Evolutionary conservation across 2,888 invertebrate genomes (phyloP).

Genomic region (Tenthredo distinguenda): DNA sequence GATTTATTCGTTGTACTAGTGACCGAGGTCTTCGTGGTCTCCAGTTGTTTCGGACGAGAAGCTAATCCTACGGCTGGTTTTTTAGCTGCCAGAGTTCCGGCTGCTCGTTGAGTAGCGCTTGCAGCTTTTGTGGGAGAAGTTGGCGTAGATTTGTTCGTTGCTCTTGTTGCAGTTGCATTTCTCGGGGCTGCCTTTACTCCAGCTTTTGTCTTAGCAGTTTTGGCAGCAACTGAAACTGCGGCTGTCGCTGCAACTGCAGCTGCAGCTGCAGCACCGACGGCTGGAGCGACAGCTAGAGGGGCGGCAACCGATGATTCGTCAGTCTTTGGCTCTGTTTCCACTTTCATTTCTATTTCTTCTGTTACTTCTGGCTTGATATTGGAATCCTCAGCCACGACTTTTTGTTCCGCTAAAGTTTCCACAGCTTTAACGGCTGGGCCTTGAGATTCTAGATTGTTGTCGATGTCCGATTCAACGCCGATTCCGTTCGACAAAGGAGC

Average conservation of each 20-base stretch:
- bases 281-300: slow-evolving; percentile 59
- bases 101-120: slow-evolving; percentile 47
- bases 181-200: slow-evolving; percentile 63
- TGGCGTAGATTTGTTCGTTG: slow-evolving; percentile 63
- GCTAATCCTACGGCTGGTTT: slow-evolving; percentile 54
- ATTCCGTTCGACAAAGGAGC: slow-evolving; percentile 40
- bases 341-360: not conserved
- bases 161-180: slow-evolving; percentile 62
- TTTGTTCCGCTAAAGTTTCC: slow-evolving; percentile 57
- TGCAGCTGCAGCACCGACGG: slow-evolving; percentile 65
- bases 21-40: slow-evolving; percentile 58
- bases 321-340: slow-evolving; percentile 40
- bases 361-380: slow-evolving; percentile 54
- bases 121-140: slow-evolving; percentile 66
- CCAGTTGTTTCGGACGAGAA: slow-evolving; percentile 65
- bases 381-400: slow-evolving; percentile 65
- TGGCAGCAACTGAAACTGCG: slow-evolving; percentile 71
- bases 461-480: slow-evolving; percentile 9
- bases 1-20: slow-evolving; percentile 60
- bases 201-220: slow-evolving; percentile 67
- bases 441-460: slow-evolving; percentile 27
- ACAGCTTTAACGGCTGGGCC: slow-evolving; percentile 58
- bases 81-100: slow-evolving; percentile 56
- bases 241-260: slow-evolving; percentile 67
- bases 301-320: slow-evolving; percentile 23